Base-by-base conservation (phyloP, 2,113 vertebrate genomes). In the Myrmecophaga tridactyla region DNA sequence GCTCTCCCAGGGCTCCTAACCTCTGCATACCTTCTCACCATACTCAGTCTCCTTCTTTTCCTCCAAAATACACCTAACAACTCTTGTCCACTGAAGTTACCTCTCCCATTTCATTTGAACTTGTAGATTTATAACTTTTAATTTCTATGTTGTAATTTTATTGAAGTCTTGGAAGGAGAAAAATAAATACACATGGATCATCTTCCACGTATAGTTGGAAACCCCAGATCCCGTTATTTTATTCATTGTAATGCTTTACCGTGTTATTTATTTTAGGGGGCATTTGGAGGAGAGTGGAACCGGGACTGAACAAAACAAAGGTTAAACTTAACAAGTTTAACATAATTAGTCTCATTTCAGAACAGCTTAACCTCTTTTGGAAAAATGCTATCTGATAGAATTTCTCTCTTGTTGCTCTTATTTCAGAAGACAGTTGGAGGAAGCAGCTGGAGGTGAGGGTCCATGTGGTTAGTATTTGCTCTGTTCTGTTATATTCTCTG, bases 81-180 rank as follows among this genome's bases (percentile, higher is more conserved):
- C 34, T 29, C 27, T 25, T 89, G 48, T 72, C 31, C n/a, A 46
- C 36, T 62, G n/a, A 84, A 95, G 18, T 80, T 21, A 80, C 36
- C 31, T 84, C 21, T 80, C 31, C 6, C 7, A 41, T 81, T 96
- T 89, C 58, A 92, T 81, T 89, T 92, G n/a, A 89, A 46, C 39
- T 11, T 92, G 7, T 63, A 72, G 31, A 72, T 87, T 84, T 70
- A 34, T 70, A 23, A 29, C 8, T 75, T 86, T 81, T 62, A 85
- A 89, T 56, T 75, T 92, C 29, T 76, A 10, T 92, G 63, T 90
- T 92, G 18, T 39, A 25, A 17, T 69, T 85, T 81, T 39, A 58
- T 46, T 43, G 43, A 76, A 5, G 36, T 86, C 41, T 92, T 51
- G 14, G 41, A 31, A 48, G 58, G 29, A 41, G 60, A 69, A 80